Evolutionary conservation across 1,140 invertebrate genomes (phyloP).

Genomic region (Branchinecta lynchi): DNA sequence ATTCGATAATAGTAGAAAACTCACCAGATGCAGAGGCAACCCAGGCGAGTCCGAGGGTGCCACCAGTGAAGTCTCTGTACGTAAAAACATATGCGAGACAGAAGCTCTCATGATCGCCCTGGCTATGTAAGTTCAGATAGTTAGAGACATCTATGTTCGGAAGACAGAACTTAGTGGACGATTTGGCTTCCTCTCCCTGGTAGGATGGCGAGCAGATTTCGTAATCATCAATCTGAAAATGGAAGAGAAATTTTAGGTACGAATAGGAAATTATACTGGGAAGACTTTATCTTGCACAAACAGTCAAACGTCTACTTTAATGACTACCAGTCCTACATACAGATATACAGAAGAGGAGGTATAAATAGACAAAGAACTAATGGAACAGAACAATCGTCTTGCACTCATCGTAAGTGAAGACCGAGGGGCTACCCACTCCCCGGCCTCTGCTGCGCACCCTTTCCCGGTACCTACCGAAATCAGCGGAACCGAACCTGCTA

Average conservation of each 20-base stretch:
- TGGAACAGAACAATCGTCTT: too few species aligned
- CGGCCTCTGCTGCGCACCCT: too few species aligned
- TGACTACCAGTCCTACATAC: too few species aligned
- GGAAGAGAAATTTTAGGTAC: not conserved
- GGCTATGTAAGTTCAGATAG: slow-evolving; percentile 93
- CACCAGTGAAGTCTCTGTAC: slow-evolving; percentile 89
- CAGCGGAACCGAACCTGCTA: too few species aligned
- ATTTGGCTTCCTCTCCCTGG: slow-evolving; percentile 40
- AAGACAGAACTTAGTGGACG: slow-evolving; percentile 75
- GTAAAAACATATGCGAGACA: slow-evolving; percentile 98
- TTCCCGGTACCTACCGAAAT: too few species aligned
- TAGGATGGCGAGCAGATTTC: slow-evolving; percentile 49
- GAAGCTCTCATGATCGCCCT: slow-evolving; percentile 92
- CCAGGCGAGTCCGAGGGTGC: slow-evolving; percentile 94
- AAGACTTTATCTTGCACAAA: too few species aligned
- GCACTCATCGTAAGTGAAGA: too few species aligned
- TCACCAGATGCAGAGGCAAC: slow-evolving; percentile 76
- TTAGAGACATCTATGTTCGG: slow-evolving; percentile 98
- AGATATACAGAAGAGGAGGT: too few species aligned
- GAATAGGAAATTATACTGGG: too few species aligned
- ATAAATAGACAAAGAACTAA: too few species aligned
- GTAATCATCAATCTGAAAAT: slow-evolving; percentile 67
- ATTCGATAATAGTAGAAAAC: slow-evolving; percentile 13
- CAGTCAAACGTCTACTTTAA: too few species aligned
- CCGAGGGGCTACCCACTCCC: too few species aligned